Conservation (phyloP, 2,797 vertebrate species). For the Cossypha dichroa region DNA sequence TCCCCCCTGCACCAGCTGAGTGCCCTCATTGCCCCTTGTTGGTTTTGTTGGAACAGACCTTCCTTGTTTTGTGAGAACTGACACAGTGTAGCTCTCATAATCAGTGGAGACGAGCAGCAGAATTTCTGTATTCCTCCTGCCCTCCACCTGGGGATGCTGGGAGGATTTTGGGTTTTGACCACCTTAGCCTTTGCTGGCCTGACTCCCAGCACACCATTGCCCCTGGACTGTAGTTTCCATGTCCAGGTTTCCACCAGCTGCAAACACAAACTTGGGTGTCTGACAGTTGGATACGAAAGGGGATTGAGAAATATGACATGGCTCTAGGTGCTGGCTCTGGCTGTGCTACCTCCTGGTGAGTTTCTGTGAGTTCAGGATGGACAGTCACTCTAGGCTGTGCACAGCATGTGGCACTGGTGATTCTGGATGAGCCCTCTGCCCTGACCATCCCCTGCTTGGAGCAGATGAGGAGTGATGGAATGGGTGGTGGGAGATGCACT, state of each 20-base stretch:
- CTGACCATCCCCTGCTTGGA: accelerated
- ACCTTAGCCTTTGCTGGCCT: background rate
- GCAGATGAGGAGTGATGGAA: background rate
- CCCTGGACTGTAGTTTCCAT: background rate
- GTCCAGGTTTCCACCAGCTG: background rate
- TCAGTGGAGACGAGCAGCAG: background rate
- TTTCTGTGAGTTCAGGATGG: background rate
- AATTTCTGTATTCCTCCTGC: background rate
- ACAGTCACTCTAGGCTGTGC: background rate
- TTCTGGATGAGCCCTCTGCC: background rate
- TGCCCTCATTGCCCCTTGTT: accelerated
- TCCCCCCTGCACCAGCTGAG: background rate
- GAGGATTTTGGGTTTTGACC: background rate
- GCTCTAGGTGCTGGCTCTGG: background rate
- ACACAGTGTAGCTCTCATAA: accelerated
- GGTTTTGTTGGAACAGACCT: background rate
- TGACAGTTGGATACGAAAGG: background rate
- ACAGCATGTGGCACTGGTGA: background rate
- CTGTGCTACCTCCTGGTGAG: background rate
- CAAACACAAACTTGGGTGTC: background rate
- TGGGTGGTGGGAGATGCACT: background rate
- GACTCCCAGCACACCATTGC: accelerated
- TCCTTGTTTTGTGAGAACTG: background rate
- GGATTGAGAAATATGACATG: background rate
- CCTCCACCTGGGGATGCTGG: background rate